phyloP scores from a whole-genome alignment of 2,888 invertebrate species.

The Drosophila multiciliata region DNA sequence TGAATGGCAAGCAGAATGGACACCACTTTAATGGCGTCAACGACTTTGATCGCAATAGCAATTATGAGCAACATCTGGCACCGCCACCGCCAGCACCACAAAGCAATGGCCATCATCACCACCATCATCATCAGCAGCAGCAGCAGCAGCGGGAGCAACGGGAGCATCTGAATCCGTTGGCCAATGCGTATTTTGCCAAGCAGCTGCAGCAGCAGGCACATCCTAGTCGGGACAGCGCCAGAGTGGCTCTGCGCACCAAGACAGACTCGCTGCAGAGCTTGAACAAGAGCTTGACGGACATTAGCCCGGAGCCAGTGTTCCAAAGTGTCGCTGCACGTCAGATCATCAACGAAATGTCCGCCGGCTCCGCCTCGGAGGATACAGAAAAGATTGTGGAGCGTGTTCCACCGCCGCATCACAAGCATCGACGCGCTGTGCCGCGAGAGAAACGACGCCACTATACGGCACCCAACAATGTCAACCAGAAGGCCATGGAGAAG shows the following conservation, averaged over 20 bases:
- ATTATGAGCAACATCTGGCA: constrained; percentile 76
- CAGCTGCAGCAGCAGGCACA: constrained; percentile 78
- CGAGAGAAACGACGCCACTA: constrained; percentile 94
- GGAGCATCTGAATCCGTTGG: constrained; percentile 79
- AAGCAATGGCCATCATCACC: constrained; percentile 72
- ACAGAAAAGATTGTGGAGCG: constrained; percentile 84
- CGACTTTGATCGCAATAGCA: constrained; percentile 83
- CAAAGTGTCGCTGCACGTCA: constrained; percentile 94
- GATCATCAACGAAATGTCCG: constrained; percentile 92
- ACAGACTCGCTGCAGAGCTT: constrained; percentile 85
- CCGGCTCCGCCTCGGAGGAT: constrained; percentile 85
- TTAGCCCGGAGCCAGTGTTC: constrained; percentile 91
- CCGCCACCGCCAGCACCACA: constrained; percentile 74
- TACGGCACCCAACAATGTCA: constrained; percentile 93
- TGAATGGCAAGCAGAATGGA: constrained; percentile 67
- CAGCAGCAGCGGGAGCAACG: constrained; percentile 62
- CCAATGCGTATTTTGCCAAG: constrained; percentile 82
- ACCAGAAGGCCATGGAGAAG: constrained; percentile 87
- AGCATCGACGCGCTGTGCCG: constrained; percentile 90
- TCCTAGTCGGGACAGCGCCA: constrained; percentile 74
- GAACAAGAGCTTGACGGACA: constrained; percentile 85
- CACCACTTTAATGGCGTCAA: constrained; percentile 61
- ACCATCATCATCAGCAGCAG: constrained; percentile 34
- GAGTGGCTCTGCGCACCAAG: constrained; percentile 81
- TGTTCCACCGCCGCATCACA: constrained; percentile 86